These are phyloP conservation scores for Pseudobourletiella spinata DNA, from an alignment of 1,140 invertebrate species.

Conservation along the genomic window DNA sequence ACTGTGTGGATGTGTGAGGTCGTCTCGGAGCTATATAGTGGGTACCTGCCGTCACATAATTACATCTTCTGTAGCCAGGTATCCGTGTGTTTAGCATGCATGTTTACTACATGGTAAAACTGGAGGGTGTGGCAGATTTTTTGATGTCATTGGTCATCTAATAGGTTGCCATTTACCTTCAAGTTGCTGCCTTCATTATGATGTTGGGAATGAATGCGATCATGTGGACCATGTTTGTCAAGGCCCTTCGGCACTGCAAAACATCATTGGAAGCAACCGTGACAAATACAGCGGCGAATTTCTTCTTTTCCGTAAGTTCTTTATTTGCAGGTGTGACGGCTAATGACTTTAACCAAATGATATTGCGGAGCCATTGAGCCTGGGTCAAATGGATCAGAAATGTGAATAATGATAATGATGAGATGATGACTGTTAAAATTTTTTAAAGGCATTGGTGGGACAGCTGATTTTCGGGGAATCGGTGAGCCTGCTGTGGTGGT, in stretches of 20 bases:
- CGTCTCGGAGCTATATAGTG: slow-evolving; percentile 11
- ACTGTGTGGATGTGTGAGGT: slow-evolving; percentile 38
- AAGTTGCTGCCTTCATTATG: slow-evolving; percentile 37
- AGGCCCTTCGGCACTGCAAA: slow-evolving; percentile 40
- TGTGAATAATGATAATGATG: no score
- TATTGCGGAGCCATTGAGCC: no score
- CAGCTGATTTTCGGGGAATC: slow-evolving; percentile 42
- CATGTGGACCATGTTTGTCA: slow-evolving; percentile 44
- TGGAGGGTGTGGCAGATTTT: no score
- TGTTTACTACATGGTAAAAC: not conserved
- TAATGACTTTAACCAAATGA: slow-evolving; percentile 1
- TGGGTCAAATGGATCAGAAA: no score
- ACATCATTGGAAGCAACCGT: slow-evolving; percentile 43
- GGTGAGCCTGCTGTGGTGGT: slow-evolving; percentile 41
- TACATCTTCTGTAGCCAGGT: slow-evolving; percentile 34
- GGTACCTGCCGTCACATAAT: slow-evolving; percentile 9
- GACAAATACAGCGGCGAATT: slow-evolving; percentile 44
- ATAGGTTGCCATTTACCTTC: slow-evolving; percentile 34
- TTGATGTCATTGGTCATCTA: slow-evolving; percentile 6
- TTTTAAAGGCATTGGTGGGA: slow-evolving; percentile 43
- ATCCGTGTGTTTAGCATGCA: not conserved
- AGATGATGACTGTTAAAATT: no score
- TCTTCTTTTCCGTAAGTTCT: slow-evolving; percentile 43
- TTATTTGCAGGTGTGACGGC: not conserved
- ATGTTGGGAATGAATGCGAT: slow-evolving; percentile 42